These are phyloP conservation scores for Crax fasciolata DNA, from an alignment of 2,797 vertebrate species.

Conservation along the genomic window DNA sequence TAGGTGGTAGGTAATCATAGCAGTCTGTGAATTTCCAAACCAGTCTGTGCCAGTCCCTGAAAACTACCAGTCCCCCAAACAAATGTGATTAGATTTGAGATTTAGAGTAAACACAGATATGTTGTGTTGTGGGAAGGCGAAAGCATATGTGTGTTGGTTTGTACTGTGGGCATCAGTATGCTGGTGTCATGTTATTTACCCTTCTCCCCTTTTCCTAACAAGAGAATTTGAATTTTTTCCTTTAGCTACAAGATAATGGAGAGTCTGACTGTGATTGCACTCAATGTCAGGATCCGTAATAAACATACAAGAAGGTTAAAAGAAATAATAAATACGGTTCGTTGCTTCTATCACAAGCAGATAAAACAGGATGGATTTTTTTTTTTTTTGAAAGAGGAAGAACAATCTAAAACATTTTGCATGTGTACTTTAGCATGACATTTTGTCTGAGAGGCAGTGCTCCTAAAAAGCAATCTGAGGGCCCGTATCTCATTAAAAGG, in stretches of 20 bases:
- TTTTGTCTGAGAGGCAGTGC: background rate
- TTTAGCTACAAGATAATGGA: background rate
- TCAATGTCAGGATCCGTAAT: background rate
- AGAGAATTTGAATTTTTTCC: background rate
- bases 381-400: background rate
- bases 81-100: constrained; percentile 31
- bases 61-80: background rate
- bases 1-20: constrained; percentile 20
- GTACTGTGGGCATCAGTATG: background rate
- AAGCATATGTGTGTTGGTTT: constrained; percentile 1
- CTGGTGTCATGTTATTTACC: background rate
- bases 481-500: background rate
- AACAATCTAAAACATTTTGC: background rate
- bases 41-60: background rate
- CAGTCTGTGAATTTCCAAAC: constrained; percentile 43
- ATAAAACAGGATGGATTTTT: background rate
- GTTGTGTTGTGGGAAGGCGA: constrained; percentile 13
- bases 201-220: background rate
- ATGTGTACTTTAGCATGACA: background rate
- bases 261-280: background rate
- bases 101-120: constrained; percentile 47
- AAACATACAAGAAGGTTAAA: background rate
- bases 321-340: background rate
- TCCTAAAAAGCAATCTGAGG: background rate
- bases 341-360: background rate